phyloP scores from a whole-genome alignment of 1,140 invertebrate genomes.

The Zaprionus inermis region DNA sequence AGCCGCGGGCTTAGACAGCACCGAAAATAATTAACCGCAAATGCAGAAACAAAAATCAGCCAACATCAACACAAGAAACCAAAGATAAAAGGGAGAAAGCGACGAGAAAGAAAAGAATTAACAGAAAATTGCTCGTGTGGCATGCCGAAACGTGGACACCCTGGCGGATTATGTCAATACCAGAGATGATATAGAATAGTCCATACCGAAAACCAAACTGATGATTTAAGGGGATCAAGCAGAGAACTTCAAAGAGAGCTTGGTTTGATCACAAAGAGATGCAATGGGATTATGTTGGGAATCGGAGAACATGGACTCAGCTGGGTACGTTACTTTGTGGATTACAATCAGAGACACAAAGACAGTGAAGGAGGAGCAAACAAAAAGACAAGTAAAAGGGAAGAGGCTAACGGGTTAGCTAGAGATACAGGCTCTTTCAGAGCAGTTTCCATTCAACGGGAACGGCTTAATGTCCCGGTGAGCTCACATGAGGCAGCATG shows the following conservation, averaged over 20 bases:
- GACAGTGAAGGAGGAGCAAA: not conserved
- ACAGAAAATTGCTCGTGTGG: not conserved
- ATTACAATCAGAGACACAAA: not conserved
- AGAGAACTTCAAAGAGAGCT: not conserved
- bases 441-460: constrained; percentile 37
- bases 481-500: constrained; percentile 42
- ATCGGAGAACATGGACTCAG: not conserved
- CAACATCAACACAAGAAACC: constrained; percentile 29
- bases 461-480: constrained; percentile 51
- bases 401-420: not conserved
- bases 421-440: constrained; percentile 14
- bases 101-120: not conserved
- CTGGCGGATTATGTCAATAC: not conserved
- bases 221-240: not conserved
- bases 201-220: not conserved
- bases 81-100: not conserved
- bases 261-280: not conserved
- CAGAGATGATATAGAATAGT: not conserved
- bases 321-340: not conserved
- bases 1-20: constrained; percentile 17
- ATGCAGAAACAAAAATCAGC: constrained; percentile 44
- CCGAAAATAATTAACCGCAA: constrained; percentile 64
- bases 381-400: constrained; percentile 1
- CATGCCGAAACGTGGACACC: not conserved
- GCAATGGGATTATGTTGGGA: not conserved